These are phyloP conservation scores for Muraenolepis orangiensis DNA, from an alignment of 2,797 vertebrate species.

Conservation along the genomic window DNA sequence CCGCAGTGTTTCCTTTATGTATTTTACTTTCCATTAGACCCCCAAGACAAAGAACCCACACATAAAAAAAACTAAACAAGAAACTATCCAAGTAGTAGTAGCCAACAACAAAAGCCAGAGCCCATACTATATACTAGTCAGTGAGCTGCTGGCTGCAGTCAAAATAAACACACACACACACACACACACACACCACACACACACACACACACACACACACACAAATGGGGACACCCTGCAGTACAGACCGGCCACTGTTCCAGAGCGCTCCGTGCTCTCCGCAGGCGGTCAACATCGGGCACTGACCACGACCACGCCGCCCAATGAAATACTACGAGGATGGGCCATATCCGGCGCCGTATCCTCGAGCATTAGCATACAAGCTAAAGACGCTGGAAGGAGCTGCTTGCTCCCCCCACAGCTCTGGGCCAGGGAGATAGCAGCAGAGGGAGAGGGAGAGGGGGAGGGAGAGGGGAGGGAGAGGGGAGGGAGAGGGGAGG, in stretches of 20 bases:
- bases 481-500: not conserved
- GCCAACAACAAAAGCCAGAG: not conserved
- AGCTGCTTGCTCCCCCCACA: not conserved
- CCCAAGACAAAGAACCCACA: not conserved
- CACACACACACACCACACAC: slow-evolving; percentile 37
- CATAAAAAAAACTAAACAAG: not conserved
- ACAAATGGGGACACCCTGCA: slow-evolving; percentile 40
- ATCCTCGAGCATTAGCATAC: not conserved
- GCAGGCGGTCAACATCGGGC: no score
- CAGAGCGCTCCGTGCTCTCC: no score
- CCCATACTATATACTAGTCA: slow-evolving; percentile 1
- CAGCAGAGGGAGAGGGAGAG: not conserved
- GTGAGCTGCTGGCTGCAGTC: not conserved
- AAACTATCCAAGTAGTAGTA: not conserved
- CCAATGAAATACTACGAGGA: not conserved
- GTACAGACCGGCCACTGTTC: slow-evolving; percentile 32
- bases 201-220: slow-evolving; percentile 39
- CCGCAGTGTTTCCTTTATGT: slow-evolving; percentile 42
- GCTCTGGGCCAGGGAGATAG: not conserved
- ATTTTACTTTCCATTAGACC: not conserved
- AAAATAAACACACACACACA: slow-evolving; percentile 14
- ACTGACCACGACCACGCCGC: not conserved
- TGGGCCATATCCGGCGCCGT: not conserved
- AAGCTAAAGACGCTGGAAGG: not conserved
- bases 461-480: not conserved